These are phyloP conservation scores for Lucilia sericata DNA, from an alignment of 1,140 invertebrate species.

Conservation along the genomic window DNA sequence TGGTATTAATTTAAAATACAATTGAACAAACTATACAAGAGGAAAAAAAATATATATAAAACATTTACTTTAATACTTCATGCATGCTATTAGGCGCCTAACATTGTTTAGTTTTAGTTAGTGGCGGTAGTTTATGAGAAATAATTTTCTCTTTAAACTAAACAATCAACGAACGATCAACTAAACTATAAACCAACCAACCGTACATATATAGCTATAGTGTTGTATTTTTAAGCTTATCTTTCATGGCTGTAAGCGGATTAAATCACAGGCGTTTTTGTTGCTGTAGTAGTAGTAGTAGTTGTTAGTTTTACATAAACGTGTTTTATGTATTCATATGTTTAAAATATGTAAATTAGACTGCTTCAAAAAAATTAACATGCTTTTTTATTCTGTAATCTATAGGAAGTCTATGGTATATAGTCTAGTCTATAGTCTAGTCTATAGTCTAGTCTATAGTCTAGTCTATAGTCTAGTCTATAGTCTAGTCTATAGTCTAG, in stretches of 20 bases:
- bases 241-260: slow-evolving; percentile 25
- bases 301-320: slow-evolving; percentile 21
- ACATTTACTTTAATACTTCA: slow-evolving; percentile 6
- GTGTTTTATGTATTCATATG: background rate
- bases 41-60: background rate
- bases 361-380: background rate
- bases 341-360: too few relatives aligned
- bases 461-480: too few relatives aligned
- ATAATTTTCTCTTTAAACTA: slow-evolving; percentile 18
- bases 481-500: too few relatives aligned
- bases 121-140: background rate
- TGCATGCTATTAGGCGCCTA: slow-evolving; percentile 11
- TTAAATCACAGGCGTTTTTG: slow-evolving; percentile 8
- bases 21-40: too few relatives aligned
- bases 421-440: too few relatives aligned
- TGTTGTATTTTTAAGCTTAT: slow-evolving; percentile 13
- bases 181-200: background rate
- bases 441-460: too few relatives aligned
- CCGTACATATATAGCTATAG: background rate
- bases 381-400: too few relatives aligned
- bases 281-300: background rate
- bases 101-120: background rate
- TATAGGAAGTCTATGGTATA: too few relatives aligned
- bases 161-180: background rate
- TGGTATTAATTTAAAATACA: background rate